These are phyloP conservation scores for Sandelia bainsii DNA, from an alignment of 2,797 vertebrate species.

Conservation along the genomic window DNA sequence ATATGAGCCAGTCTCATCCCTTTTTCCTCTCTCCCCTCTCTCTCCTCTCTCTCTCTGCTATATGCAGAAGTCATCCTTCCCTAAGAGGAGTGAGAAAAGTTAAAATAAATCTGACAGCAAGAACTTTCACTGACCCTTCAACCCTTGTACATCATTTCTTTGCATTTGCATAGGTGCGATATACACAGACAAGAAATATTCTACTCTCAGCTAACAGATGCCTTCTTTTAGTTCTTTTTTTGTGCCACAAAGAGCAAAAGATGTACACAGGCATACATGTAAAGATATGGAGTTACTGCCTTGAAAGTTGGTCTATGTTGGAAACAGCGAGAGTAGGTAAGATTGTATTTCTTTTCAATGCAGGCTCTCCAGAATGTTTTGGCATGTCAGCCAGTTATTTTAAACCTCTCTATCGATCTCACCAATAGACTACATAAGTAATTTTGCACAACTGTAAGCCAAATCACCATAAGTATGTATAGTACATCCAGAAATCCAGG, in stretches of 20 bases:
- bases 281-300: neutral
- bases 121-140: conserved; percentile 28
- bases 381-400: too few species aligned
- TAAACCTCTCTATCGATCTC: too few species aligned
- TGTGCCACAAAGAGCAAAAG: neutral
- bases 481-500: too few species aligned
- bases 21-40: neutral
- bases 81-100: conserved; percentile 4
- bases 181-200: neutral
- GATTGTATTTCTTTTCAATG: too few species aligned
- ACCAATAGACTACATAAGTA: too few species aligned
- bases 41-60: neutral
- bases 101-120: conserved; percentile 9
- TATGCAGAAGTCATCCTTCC: conserved; percentile 4
- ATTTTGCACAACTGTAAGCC: too few species aligned
- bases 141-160: neutral
- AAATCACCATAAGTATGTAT: too few species aligned
- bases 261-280: neutral
- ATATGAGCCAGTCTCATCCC: conserved; percentile 12
- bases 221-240: neutral
- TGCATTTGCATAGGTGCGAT: conserved; percentile 2
- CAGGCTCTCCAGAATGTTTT: too few species aligned
- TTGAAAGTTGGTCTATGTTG: neutral
- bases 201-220: neutral
- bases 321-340: too few species aligned